Evolutionary conservation across 2,113 vertebrate genomes (phyloP).

Genomic region (Halichoeres trimaculatus): DNA sequence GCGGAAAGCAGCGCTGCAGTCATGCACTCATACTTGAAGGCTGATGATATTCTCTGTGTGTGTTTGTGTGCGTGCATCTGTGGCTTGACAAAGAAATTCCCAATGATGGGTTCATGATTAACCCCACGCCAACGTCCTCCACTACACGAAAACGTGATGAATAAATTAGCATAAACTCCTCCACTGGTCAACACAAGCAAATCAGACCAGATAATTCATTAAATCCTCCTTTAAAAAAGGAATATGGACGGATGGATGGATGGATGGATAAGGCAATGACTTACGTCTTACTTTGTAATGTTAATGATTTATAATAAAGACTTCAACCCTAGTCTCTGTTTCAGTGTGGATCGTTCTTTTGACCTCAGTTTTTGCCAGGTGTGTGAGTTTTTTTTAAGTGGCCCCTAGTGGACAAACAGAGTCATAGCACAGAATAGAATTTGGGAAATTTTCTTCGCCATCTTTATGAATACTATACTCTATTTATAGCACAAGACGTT

Average conservation of each 20-base stretch:
- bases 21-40: conserved; percentile 40
- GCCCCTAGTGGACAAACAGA: too few relatives aligned
- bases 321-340: conserved; percentile 12
- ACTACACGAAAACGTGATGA: not conserved
- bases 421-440: too few relatives aligned
- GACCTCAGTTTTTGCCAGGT: not conserved
- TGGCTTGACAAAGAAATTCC: conserved; percentile 1
- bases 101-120: conserved; percentile 18
- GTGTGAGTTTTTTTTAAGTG: too few relatives aligned
- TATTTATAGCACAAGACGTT: too few relatives aligned
- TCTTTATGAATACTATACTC: too few relatives aligned
- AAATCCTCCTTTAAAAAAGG: conserved; percentile 9
- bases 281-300: conserved; percentile 73
- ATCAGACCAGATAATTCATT: conserved; percentile 37
- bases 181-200: conserved; percentile 1
- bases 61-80: conserved; percentile 14
- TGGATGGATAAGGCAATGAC: conserved; percentile 37
- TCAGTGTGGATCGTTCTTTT: not conserved
- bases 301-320: conserved; percentile 83
- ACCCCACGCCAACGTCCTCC: conserved; percentile 43
- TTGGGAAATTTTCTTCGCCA: too few relatives aligned
- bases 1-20: conserved; percentile 21
- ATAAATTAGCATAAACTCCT: conserved; percentile 18
- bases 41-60: conserved; percentile 31
- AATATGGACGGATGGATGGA: conserved; percentile 26